A percentile compares a stretch with the other conserved stretches of the same genome.
Conservation (phyloP, 2,888 invertebrate genomes). For the Epinotia ramella region DNA sequence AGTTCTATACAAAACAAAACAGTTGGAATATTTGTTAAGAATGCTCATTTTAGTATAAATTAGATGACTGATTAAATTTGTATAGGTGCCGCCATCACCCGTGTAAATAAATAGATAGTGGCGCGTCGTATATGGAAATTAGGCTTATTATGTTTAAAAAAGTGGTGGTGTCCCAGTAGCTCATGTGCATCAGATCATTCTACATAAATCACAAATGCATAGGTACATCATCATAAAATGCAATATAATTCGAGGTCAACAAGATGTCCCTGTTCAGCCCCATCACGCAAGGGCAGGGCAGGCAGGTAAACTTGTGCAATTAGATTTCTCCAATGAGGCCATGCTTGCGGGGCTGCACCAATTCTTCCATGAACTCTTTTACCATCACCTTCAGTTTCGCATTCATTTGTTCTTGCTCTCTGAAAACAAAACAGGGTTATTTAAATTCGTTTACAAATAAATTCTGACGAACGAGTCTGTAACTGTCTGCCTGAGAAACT, state of each 20-base stretch:
- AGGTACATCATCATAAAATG: background rate
- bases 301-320: background rate
- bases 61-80: too few relatives aligned
- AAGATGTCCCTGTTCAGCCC: background rate
- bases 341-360: slow-evolving; percentile 91
- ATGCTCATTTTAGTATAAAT: too few relatives aligned
- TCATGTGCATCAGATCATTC: background rate
- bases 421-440: slow-evolving; percentile 75
- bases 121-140: background rate
- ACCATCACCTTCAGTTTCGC: slow-evolving; percentile 90
- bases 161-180: background rate
- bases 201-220: background rate
- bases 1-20: too few relatives aligned
- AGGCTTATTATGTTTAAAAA: background rate
- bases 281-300: background rate
- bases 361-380: slow-evolving; percentile 90
- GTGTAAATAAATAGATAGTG: background rate
- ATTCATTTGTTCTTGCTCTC: slow-evolving; percentile 88
- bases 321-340: slow-evolving; percentile 61
- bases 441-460: background rate
- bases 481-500: too few relatives aligned
- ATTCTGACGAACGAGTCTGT: too few relatives aligned
- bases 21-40: too few relatives aligned
- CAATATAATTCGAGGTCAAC: slow-evolving; percentile 11
- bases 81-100: too few relatives aligned